phyloP scores from a whole-genome alignment of 2,888 invertebrate species.

The Parnassius smintheus region DNA sequence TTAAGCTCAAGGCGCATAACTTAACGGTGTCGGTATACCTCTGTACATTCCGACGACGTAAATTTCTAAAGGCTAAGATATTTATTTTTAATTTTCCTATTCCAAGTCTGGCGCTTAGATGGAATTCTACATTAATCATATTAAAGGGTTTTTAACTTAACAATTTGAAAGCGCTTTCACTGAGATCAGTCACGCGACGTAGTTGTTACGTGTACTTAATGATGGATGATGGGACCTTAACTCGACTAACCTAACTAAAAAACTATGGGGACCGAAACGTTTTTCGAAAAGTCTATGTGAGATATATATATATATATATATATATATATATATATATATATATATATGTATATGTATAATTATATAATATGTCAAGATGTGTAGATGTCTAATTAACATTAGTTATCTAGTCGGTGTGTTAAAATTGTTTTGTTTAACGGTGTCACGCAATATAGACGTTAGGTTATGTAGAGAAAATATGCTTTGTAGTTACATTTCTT shows the following conservation, averaged over 20 bases:
- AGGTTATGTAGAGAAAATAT: too few species aligned
- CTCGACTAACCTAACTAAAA: background rate
- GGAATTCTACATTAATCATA: slow-evolving; percentile 45
- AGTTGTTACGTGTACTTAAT: slow-evolving; percentile 41
- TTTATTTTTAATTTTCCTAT: slow-evolving; percentile 52
- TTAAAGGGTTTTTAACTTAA: slow-evolving; percentile 58
- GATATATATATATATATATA: too few species aligned
- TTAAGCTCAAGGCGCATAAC: slow-evolving; percentile 8
- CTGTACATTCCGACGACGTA: slow-evolving; percentile 2
- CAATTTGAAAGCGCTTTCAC: slow-evolving; percentile 65
- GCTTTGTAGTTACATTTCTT: too few species aligned
- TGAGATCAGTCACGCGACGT: slow-evolving; percentile 62
- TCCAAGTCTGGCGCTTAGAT: slow-evolving; percentile 38
- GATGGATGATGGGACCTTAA: slow-evolving; percentile 1
- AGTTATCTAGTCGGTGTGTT: background rate
- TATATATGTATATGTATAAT: too few species aligned
- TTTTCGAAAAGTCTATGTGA: too few species aligned
- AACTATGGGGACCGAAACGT: background rate
- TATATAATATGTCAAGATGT: too few species aligned
- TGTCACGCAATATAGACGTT: too few species aligned
- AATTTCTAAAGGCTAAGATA: slow-evolving; percentile 34
- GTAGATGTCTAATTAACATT: background rate
- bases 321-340: too few species aligned
- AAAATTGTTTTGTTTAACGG: too few species aligned
- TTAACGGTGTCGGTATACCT: slow-evolving; percentile 4